Evolutionary conservation across 2,888 invertebrate species (phyloP).

Genomic region (Osedax fenrisi): DNA sequence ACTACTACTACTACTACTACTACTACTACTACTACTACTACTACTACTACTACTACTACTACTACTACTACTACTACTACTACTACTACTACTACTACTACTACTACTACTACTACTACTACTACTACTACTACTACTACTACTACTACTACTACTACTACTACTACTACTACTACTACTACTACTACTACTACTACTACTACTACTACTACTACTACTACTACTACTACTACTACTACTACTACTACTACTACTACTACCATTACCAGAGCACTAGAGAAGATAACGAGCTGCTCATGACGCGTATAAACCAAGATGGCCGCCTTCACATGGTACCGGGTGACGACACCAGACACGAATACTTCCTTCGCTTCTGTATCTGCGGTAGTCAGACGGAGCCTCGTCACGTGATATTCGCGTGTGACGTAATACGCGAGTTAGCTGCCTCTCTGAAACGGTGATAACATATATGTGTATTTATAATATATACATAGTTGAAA

Average conservation of each 20-base stretch:
- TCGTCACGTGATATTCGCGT: slow-evolving; percentile 70
- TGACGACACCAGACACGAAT: slow-evolving; percentile 68
- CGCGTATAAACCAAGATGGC: slow-evolving; percentile 72
- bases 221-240: background rate
- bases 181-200: background rate
- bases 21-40: background rate
- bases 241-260: background rate
- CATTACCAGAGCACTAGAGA: no score
- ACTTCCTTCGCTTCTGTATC: slow-evolving; percentile 75
- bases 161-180: background rate
- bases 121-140: background rate
- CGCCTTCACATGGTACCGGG: slow-evolving; percentile 84
- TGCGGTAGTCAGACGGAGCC: slow-evolving; percentile 73
- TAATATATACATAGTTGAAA: no score
- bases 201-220: background rate
- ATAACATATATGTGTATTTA: no score
- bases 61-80: background rate
- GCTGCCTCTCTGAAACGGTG: no score
- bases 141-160: background rate
- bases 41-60: background rate
- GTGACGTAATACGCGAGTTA: slow-evolving; percentile 69
- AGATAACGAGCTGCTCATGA: no score
- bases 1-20: background rate
- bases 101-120: background rate
- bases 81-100: no score